Base-by-base conservation (phyloP, 2,797 vertebrate species). In the Loris lydekkerianus region DNA sequence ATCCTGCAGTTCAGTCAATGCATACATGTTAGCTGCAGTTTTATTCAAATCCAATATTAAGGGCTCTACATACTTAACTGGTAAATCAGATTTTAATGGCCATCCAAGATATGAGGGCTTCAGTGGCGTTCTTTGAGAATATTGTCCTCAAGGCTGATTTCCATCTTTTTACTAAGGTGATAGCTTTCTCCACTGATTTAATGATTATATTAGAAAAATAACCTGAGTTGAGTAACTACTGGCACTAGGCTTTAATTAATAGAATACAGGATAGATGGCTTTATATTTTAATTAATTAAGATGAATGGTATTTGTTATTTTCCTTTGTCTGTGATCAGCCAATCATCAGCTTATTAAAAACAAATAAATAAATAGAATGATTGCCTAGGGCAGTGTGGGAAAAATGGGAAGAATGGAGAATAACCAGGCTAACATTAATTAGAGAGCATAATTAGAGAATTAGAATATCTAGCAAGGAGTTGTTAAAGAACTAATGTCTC, bases 11-110 rank as follows among this genome's bases (percentile, higher is more conserved):
- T 96, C 88, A 93, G 56, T 75, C 80, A 94, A 85, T 96, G 83
- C 61, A 78, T 86, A 94, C 40, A 11, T 84, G 67, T 65, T 96
- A 95, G 93, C 43, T 91, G 13, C 46, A 65, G 69, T 93, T 97
- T 95, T 95, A 96, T 70, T 96, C 72, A 89, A 96, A 97, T 96
- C 85, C 89, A 94, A 82, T 96, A 93, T 85, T 72, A 96, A 87
- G 67, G 86, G 3, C 31, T 94, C 72, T 37, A 29, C 58, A 37
- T 93, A 88, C 10, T 96, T 96, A 93, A 91, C 96, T 67, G 91
- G 20, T 91, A 97, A 97, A 88, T 90, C 86, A 91, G 73, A 75
- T 87, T 92, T 78, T 92, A 96, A 67, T 94, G 84, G 37, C 89
- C 77, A 63, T 73, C 34, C 56, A 58, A 34, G 49, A 46, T 78